Percentiles rank a stretch among this genome's conserved stretches.
Evolutionary conservation across 2,113 vertebrate genomes (phyloP).

Genomic region (Syngnathus typhle): DNA sequence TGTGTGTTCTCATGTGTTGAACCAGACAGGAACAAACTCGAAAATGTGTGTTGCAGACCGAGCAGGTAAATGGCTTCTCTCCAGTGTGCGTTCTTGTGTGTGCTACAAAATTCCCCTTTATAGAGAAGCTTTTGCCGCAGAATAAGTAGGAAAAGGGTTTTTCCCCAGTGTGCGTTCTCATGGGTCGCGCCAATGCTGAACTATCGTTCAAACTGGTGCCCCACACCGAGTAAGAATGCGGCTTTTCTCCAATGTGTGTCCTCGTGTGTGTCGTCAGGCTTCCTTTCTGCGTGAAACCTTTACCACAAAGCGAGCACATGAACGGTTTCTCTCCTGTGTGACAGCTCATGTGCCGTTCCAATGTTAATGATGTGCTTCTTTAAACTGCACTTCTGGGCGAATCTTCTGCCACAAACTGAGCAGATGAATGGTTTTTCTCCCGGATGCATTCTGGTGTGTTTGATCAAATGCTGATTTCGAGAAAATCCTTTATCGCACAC

Average conservation of each 20-base stretch:
- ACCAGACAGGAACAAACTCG: background rate
- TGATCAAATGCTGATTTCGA: too few relatives aligned
- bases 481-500: too few relatives aligned
- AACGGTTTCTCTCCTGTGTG: slow-evolving; percentile 1
- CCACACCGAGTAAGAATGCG: background rate
- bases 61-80: background rate
- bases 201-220: background rate
- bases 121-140: background rate
- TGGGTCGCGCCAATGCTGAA: background rate
- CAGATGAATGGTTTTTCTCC: too few relatives aligned
- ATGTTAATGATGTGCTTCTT: background rate
- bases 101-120: background rate
- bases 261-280: slow-evolving; percentile 1
- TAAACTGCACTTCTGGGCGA: too few relatives aligned
- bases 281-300: background rate
- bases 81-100: background rate
- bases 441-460: too few relatives aligned
- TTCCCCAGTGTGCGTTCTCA: background rate
- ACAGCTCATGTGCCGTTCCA: slow-evolving; percentile 1
- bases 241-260: background rate
- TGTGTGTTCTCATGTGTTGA: background rate
- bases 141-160: background rate
- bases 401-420: too few relatives aligned
- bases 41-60: background rate
- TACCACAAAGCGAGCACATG: background rate